Conservation (phyloP, 2,888 invertebrate species). For the Oxystoma pomonae region DNA sequence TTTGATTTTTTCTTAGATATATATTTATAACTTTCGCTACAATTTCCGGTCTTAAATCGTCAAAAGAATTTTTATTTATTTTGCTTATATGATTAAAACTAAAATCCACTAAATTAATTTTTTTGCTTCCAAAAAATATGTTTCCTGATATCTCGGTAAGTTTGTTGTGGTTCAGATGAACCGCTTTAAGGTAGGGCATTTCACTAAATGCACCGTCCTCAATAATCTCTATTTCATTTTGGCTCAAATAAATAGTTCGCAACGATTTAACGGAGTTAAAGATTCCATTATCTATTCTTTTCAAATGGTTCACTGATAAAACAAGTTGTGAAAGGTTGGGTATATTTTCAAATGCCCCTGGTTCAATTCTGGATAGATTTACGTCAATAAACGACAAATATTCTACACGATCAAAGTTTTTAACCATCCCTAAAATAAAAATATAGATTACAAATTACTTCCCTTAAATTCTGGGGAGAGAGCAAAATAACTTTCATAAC, state of each 20-base stretch:
- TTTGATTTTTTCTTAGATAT: constrained; percentile 27
- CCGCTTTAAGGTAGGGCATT: constrained; percentile 27
- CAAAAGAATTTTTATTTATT: constrained; percentile 23
- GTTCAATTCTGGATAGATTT: constrained; percentile 32
- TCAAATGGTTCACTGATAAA: constrained; percentile 33
- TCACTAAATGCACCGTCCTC: constrained; percentile 31
- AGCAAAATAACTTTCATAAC: too few species aligned
- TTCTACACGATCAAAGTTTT: constrained; percentile 30
- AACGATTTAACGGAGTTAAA: constrained; percentile 30
- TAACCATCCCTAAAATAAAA: constrained; percentile 30
- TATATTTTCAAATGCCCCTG: constrained; percentile 32
- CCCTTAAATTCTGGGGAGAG: too few species aligned
- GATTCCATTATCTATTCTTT: constrained; percentile 26
- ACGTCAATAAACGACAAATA: constrained; percentile 30
- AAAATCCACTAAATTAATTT: constrained; percentile 29
- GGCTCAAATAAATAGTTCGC: constrained; percentile 32
- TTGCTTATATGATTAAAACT: constrained; percentile 29
- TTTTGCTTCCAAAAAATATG: constrained; percentile 27
- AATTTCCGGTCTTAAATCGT: constrained; percentile 22
- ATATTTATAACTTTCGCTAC: constrained; percentile 21
- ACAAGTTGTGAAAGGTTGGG: constrained; percentile 31
- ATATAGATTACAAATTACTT: too few species aligned
- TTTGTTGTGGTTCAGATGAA: constrained; percentile 35
- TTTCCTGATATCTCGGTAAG: constrained; percentile 27
- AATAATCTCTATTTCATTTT: constrained; percentile 30